Evolutionary conservation across 2,797 vertebrate genomes (phyloP), one percentile per base, ranked within the genome.

Genomic region (Acrocephalus scirpaceus): DNA sequence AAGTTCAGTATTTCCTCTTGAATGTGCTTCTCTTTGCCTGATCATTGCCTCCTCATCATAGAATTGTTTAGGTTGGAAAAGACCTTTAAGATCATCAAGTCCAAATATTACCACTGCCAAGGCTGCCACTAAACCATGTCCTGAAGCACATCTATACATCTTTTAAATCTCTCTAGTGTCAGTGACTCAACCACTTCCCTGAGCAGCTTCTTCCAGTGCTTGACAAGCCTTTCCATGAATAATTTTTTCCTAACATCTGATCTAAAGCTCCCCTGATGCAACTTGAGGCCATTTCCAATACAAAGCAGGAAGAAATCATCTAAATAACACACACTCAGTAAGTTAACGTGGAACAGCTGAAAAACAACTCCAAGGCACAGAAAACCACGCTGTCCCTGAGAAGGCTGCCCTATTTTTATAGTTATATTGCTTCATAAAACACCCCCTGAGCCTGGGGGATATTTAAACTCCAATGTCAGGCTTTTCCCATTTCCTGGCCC

Each of bases 331-430:
- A 56, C 7, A 14, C 17, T 77, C 19, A 4, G 77, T 67, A 51
- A 86, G 18, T 34, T 73, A 78, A 16, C 3, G 10, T 57, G 51
- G 44, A 90, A 86, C 34, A 74, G 56, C 36, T 82, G 74, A 85
- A 90, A 96, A 95, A 58, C 45, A 92, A 53, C 86, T 89, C 48
- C 2, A 10, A 78, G 75, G 77, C 77, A 85, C 36, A 89, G 62
- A 61, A 95, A 92, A 64, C 36, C 70, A n/a, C 0, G 10, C 53
- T 57, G 73, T 42, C 74, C 48, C 48, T 13, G 20, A 90, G 82
- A 95, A 18, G 18, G 57, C 64, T 95, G 88, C 56, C 88, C 77
- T 93, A 90, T 64, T 94, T 95, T 94, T 79, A 77, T 20, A 57
- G 36, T 30, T 81, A 60, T 67, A 82, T 53, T 86, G 74, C 90